Evolutionary conservation across 2,113 vertebrate genomes (phyloP), one percentile per base, ranked within the genome.

Genomic region (Melanotaenia duboulayi): DNA sequence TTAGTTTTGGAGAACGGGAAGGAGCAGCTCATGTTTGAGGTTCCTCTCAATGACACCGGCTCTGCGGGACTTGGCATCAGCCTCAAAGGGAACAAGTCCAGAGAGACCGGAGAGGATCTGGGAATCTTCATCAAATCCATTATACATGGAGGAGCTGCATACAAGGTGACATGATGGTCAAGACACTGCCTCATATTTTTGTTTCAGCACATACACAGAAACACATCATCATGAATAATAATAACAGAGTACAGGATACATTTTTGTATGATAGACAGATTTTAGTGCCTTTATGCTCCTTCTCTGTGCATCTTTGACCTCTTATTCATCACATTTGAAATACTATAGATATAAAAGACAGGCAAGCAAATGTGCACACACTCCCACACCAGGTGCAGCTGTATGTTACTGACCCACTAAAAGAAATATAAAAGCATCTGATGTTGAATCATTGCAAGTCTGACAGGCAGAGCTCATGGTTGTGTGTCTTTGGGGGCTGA

Each of bases 121-220:
- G 97, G 97, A 24, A 99, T 99, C 93, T 99, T 99, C 87, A 97
- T 99, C 90, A 99, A 99, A 84, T 98, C 97, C 8, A 89, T 99
- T 76, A 99, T 99, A 85, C 96, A 97, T 0, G 97, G 97, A 91
- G 97, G 97, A 37, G 97, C 97, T 61, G 97, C 97, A 11, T 97
- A 95, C 91, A 99, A 99, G 97, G 97, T 98, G 78, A 80, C 16
- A 0, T n/a, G 2, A 28, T 37, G 10, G 6, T 55, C 5, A 5
- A 1, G 4, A 9, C 32, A 35, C 32, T 35, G 5, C 32, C 32
- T 35, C 32, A 5, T 1, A 7, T 5, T 35, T 35, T 35, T 35
- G 32, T 1, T 35, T 5, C 32, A 39, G 14, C 5, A 39, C 19
- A 13, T 2, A 2, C 4, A 7, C 7, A 3, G 11, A 46, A 68